phyloP scores from a whole-genome alignment of 2,113 vertebrate species.

The Tricholaema leucomelas region DNA sequence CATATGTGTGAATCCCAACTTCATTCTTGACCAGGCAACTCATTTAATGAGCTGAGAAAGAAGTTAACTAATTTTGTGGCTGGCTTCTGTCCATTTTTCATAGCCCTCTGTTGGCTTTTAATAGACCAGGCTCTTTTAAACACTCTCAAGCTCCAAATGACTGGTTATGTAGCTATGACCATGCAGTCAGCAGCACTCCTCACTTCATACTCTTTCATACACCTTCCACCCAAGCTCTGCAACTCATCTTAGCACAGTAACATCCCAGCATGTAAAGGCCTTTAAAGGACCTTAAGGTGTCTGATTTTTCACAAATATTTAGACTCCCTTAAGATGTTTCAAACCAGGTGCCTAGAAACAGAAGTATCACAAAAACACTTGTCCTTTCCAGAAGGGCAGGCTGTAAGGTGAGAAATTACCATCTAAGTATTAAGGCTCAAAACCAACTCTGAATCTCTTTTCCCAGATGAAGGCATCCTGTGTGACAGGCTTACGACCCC shows the following conservation, averaged over 20 bases:
- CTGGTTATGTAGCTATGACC: not conserved
- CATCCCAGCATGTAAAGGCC: not conserved
- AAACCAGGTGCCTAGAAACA: not conserved
- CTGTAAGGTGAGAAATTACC: not conserved
- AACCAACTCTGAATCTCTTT: not conserved
- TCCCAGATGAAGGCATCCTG: not conserved
- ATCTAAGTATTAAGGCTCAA: not conserved
- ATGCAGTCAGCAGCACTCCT: not conserved
- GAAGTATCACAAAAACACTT: not conserved
- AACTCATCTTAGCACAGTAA: not conserved
- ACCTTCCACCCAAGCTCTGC: not conserved
- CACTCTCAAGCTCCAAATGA: not conserved
- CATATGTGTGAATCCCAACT: not conserved
- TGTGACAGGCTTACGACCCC: not conserved
- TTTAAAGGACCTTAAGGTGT: not conserved
- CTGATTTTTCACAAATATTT: not conserved
- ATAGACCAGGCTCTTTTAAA: not conserved
- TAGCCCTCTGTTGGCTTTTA: not conserved
- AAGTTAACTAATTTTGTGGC: not conserved
- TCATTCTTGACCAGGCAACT: not conserved
- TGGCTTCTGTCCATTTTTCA: not conserved
- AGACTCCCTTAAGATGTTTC: not conserved
- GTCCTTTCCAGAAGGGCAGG: not conserved
- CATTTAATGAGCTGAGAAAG: slow-evolving; percentile 4
- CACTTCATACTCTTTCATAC: not conserved